These are phyloP conservation scores for Euproctis similis DNA, from an alignment of 2,888 invertebrate species.

Conservation along the genomic window DNA sequence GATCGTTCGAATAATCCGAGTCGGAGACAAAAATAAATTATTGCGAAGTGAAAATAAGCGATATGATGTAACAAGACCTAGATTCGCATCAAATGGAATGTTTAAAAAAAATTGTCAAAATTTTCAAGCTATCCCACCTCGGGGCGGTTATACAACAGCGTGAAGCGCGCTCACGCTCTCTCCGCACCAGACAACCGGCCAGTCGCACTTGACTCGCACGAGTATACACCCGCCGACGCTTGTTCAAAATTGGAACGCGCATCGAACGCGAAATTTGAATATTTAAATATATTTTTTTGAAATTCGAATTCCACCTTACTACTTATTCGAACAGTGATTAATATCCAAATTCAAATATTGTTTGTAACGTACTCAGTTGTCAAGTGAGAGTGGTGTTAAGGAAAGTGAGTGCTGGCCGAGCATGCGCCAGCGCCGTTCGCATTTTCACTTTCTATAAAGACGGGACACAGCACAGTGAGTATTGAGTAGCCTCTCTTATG, in stretches of 20 bases:
- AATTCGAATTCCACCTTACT: slow-evolving; percentile 26
- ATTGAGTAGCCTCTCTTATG: slow-evolving; percentile 26
- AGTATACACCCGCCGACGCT: slow-evolving; percentile 13
- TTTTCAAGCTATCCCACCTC: slow-evolving; percentile 30
- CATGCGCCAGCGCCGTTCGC: slow-evolving; percentile 46
- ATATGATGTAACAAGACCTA: slow-evolving; percentile 28
- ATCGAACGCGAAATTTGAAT: slow-evolving; percentile 38
- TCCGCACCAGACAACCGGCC: no score
- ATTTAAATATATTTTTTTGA: no score
- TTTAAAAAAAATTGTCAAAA: slow-evolving; percentile 29
- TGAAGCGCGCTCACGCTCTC: slow-evolving; percentile 22
- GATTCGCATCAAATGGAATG: slow-evolving; percentile 26
- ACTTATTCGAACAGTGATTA: slow-evolving; percentile 26
- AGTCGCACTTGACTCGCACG: slow-evolving; percentile 52
- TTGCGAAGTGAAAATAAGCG: slow-evolving; percentile 22
- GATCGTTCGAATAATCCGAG: slow-evolving; percentile 4
- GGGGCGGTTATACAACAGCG: slow-evolving; percentile 28
- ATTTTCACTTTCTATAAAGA: slow-evolving; percentile 66
- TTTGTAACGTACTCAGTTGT: slow-evolving; percentile 15
- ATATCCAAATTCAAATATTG: slow-evolving; percentile 8
- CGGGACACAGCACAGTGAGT: slow-evolving; percentile 56
- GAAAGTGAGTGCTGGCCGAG: slow-evolving; percentile 49
- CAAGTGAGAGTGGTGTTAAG: slow-evolving; percentile 53
- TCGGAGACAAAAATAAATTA: slow-evolving; percentile 10
- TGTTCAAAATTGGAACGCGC: slow-evolving; percentile 14